Percentiles rank a stretch among this genome's conserved stretches.
Evolutionary conservation across 2,113 vertebrate species (phyloP).

Genomic region (Apteryx mantelli): DNA sequence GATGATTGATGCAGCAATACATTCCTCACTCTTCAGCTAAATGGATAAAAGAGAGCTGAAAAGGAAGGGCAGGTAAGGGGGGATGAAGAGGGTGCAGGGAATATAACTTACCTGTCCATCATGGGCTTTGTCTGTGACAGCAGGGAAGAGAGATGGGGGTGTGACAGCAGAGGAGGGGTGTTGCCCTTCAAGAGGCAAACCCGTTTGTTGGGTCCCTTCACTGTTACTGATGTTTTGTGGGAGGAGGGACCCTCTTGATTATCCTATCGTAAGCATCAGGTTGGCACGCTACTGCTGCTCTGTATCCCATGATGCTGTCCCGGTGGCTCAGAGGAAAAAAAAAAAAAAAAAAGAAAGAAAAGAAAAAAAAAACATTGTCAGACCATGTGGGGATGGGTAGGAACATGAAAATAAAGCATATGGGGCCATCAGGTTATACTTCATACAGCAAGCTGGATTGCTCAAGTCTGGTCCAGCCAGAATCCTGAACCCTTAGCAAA

Average conservation of each 20-base stretch:
- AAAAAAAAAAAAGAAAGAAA: neutral
- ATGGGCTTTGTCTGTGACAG: neutral
- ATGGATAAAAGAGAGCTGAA: neutral
- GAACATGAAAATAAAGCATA: neutral
- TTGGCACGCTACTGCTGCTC: neutral
- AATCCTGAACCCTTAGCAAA: neutral
- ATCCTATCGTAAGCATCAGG: neutral
- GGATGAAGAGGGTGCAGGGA: neutral
- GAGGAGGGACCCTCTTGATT: neutral
- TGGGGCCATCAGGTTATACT: neutral
- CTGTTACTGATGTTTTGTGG: neutral
- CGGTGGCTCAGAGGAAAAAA: neutral
- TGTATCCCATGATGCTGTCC: neutral
- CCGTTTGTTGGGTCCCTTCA: neutral
- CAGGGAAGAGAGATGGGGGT: neutral
- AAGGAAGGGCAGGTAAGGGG: neutral
- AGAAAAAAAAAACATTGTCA: neutral
- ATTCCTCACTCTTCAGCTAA: neutral
- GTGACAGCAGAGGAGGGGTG: neutral
- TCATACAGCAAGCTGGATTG: neutral
- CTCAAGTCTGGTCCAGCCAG: neutral
- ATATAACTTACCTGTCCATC: neutral
- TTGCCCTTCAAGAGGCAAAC: neutral
- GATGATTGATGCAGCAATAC: neutral
- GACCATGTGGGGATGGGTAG: neutral